Conservation (phyloP, 2,113 vertebrate genomes). For the Phalacrocorax pelagicus region DNA sequence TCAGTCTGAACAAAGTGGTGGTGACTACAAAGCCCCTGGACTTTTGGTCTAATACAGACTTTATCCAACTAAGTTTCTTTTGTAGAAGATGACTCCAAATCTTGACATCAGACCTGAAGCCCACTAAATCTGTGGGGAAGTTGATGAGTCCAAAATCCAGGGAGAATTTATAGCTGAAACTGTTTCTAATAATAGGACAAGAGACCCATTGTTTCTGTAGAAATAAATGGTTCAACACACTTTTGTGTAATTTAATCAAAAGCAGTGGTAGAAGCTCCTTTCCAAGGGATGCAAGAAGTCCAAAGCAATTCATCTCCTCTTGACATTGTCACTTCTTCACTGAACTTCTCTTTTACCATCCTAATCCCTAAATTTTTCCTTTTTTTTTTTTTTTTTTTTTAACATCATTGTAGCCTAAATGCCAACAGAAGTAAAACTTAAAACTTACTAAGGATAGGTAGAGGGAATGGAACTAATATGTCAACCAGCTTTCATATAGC, state of each 20-base stretch:
- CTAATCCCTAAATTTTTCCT: neutral
- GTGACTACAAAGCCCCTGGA: neutral
- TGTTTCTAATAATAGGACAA: neutral
- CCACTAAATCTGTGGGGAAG: neutral
- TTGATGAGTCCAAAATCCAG: neutral
- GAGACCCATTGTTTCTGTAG: neutral
- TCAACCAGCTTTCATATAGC: neutral
- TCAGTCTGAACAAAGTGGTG: neutral
- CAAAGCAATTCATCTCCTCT: neutral
- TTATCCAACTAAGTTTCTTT: neutral
- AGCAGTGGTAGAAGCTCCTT: neutral
- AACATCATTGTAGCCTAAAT: neutral
- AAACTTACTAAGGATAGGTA: neutral
- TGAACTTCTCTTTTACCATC: neutral
- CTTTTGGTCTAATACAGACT: neutral
- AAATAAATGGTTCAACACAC: neutral
- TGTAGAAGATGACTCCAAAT: neutral
- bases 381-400: no score
- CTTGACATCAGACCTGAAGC: neutral
- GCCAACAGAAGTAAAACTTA: neutral
- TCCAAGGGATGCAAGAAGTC: neutral
- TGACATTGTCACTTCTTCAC: neutral
- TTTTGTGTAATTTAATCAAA: neutral
- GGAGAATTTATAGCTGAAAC: neutral
- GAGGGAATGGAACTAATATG: neutral